Evolutionary conservation across 2,797 vertebrate species (phyloP), one percentile per base, ranked within the genome.

Genomic region (Luscinia luscinia): DNA sequence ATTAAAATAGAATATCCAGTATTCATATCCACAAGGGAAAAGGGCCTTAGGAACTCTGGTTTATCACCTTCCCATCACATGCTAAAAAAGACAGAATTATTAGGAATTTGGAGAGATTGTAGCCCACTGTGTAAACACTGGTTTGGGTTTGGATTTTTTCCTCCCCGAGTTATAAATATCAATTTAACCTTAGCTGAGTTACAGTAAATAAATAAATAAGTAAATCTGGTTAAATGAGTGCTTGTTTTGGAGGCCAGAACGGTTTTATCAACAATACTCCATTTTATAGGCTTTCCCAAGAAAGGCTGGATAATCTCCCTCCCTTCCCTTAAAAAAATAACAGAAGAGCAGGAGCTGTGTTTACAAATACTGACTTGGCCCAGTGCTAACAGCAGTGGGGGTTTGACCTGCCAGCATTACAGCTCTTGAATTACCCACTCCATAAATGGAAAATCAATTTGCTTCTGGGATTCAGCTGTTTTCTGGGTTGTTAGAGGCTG

Each of bases 401-500:
- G 28, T 49, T 59, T 7, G 6, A 77, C 81, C 62, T 0, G 0
- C 68, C 57, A 68, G 48, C 38, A 38, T 83, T 6, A 4, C 68
- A 59, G 48, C 23, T 14, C 41, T 89, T 87, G 57, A 85, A 59
- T 92, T 87, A 83, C 40, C 75, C 3, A 1, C 41, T 76, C 81
- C 68, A 49, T 90, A 95, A 93, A 89, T 78, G 70, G 84, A 90
- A 38, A 95, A 83, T 90, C 68, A 45, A 2, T 91, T 76, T 92
- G 27, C 46, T 81, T 52, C 69, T 87, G 49, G 46, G 58, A 89
- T 82, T 61, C 51, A 5, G 61, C 28, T 63, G 15, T 58, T 64
- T 89, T 51, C 17, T 0, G 16, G 14, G 21, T 13, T 18, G 9
- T 84, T 70, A n/a, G 61, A 83, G 30, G 64, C 46, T 54, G n/a